phyloP scores from a whole-genome alignment of 2,888 invertebrate species.

The Eristalinus aeneus region DNA sequence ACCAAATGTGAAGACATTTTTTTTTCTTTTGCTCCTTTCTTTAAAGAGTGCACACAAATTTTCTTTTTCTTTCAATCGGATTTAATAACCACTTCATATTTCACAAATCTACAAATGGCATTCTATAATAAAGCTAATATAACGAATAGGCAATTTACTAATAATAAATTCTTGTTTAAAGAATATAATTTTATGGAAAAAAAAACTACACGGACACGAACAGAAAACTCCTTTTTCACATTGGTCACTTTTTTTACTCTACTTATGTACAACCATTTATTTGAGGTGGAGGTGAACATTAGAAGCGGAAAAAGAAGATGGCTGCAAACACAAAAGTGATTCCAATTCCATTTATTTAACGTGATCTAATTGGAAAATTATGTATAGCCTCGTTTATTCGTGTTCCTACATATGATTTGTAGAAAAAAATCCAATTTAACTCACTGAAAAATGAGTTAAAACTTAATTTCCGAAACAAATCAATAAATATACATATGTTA shows the following conservation, averaged over 20 bases:
- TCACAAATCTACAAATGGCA: conserved; percentile 45
- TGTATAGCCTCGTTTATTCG: too few relatives aligned
- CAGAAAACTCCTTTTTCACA: conserved; percentile 56
- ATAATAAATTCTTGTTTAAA: conserved; percentile 24
- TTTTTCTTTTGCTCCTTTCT: conserved; percentile 62
- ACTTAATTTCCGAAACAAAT: too few relatives aligned
- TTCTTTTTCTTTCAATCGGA: conserved; percentile 5
- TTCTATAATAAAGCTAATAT: conserved; percentile 39
- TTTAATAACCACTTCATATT: conserved; percentile 51
- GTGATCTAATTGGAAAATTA: background rate
- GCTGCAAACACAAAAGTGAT: conserved; percentile 29
- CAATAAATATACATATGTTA: too few relatives aligned
- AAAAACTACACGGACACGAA: conserved; percentile 60
- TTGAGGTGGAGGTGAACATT: conserved; percentile 46
- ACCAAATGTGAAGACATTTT: conserved; percentile 73
- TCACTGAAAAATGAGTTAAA: too few relatives aligned
- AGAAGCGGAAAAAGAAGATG: conserved; percentile 55
- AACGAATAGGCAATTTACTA: conserved; percentile 8
- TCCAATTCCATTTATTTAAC: background rate
- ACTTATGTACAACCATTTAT: conserved; percentile 34
- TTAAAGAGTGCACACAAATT: conserved; percentile 44
- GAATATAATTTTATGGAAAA: conserved; percentile 14
- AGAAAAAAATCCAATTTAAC: too few relatives aligned
- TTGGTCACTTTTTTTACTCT: conserved; percentile 35
- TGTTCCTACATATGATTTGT: too few relatives aligned